Evolutionary conservation across 2,113 vertebrate genomes (phyloP).

Genomic region (Leucoraja erinaceus): DNA sequence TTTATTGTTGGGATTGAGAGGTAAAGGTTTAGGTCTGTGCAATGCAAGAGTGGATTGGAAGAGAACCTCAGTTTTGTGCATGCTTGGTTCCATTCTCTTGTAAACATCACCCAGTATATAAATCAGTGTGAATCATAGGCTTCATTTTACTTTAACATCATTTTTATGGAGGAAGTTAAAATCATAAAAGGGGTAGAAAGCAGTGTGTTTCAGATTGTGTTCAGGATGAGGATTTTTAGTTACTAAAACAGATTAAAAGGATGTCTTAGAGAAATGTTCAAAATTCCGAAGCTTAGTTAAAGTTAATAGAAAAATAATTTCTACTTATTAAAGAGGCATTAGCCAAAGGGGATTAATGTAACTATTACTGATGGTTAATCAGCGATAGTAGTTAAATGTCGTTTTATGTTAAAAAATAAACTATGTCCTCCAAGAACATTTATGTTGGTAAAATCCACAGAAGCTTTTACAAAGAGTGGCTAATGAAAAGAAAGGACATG

Average conservation of each 20-base stretch:
- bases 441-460: neutral
- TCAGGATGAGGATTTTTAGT: neutral
- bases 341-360: neutral
- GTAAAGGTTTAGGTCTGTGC: too few species aligned
- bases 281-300: neutral
- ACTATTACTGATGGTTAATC: neutral
- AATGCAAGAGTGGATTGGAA: too few species aligned
- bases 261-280: neutral
- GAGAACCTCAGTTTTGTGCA: too few species aligned
- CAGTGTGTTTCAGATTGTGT: neutral
- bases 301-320: neutral
- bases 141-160: neutral
- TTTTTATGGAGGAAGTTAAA: neutral
- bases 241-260: neutral
- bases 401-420: neutral
- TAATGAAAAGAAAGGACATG: neutral
- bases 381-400: neutral
- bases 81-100: too few species aligned
- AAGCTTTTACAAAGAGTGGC: neutral
- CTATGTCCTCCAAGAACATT: neutral
- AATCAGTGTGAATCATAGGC: neutral
- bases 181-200: neutral
- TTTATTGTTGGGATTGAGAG: too few species aligned
- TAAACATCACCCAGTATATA: too few species aligned
- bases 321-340: neutral